These are phyloP conservation scores for Athene cunicularia DNA, from an alignment of 2,113 vertebrate species.

Conservation along the genomic window DNA sequence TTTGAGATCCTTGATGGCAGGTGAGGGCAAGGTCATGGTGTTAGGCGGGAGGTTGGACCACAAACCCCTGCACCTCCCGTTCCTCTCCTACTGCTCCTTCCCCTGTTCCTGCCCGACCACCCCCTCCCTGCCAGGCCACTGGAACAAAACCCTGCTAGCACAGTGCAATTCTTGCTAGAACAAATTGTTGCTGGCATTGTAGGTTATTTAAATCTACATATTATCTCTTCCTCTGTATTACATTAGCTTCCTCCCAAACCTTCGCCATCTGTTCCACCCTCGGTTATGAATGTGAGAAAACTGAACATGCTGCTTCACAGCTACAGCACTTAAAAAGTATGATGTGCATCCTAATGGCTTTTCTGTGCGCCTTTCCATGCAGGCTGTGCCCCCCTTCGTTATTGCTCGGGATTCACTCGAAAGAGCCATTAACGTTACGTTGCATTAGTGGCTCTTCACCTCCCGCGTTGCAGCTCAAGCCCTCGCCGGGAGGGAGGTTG, in stretches of 20 bases:
- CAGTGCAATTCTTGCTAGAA: slow-evolving; percentile 30
- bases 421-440: not conserved
- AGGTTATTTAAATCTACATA: slow-evolving; percentile 69
- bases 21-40: not conserved
- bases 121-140: not conserved
- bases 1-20: not conserved
- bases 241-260: slow-evolving; percentile 71
- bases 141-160: not conserved
- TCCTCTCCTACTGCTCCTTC: not conserved
- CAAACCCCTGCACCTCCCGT: not conserved
- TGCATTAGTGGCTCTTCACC: not conserved
- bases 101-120: not conserved
- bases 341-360: slow-evolving; percentile 58
- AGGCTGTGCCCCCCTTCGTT: not conserved
- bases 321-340: slow-evolving; percentile 22
- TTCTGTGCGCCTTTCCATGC: not conserved
- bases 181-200: slow-evolving; percentile 67
- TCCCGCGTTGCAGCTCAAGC: not conserved
- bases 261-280: slow-evolving; percentile 73
- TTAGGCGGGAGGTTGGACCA: not conserved
- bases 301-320: slow-evolving; percentile 60
- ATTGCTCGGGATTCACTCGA: not conserved
- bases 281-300: slow-evolving; percentile 69
- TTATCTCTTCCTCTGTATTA: slow-evolving; percentile 65
- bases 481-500: not conserved